phyloP scores from a whole-genome alignment of 2,113 vertebrate species.

The Corythornis vintsioides region DNA sequence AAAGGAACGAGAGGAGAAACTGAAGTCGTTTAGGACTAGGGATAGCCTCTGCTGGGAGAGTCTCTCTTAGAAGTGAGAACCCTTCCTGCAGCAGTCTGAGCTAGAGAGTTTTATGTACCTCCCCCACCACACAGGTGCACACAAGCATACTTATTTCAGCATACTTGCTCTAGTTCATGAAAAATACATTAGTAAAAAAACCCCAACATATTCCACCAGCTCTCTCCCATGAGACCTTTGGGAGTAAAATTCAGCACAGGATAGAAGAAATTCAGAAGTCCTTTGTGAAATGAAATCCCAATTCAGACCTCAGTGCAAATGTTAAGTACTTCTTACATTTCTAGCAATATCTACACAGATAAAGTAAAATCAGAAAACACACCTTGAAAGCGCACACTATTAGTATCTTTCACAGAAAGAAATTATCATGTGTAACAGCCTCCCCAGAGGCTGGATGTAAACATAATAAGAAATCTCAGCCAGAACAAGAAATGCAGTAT shows the following conservation, averaged over 20 bases:
- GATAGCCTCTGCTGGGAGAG: not conserved
- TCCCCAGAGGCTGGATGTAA: conserved; percentile 10
- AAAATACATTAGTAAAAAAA: not conserved
- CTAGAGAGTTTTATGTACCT: not conserved
- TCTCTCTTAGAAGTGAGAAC: not conserved
- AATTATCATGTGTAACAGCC: not conserved
- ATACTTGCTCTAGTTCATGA: not conserved
- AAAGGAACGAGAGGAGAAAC: not conserved
- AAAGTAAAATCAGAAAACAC: not conserved
- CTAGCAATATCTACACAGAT: not conserved
- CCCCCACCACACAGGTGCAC: not conserved
- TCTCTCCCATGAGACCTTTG: not conserved
- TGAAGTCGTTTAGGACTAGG: not conserved
- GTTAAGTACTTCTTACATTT: not conserved
- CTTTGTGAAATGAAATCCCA: not conserved
- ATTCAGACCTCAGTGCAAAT: not conserved
- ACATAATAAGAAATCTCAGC: not conserved
- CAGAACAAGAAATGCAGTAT: conserved; percentile 2
- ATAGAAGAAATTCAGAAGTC: rapidly evolving
- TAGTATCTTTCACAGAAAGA: not conserved
- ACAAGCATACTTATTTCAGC: not conserved
- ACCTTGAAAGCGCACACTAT: not conserved
- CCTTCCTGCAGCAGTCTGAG: not conserved
- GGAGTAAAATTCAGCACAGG: not conserved
- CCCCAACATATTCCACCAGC: not conserved